Percentiles rank a stretch among this genome's conserved stretches.
These are phyloP conservation scores for Enteromius trimaculatus DNA, from an alignment of 2,797 vertebrate species.

Conservation along the genomic window DNA sequence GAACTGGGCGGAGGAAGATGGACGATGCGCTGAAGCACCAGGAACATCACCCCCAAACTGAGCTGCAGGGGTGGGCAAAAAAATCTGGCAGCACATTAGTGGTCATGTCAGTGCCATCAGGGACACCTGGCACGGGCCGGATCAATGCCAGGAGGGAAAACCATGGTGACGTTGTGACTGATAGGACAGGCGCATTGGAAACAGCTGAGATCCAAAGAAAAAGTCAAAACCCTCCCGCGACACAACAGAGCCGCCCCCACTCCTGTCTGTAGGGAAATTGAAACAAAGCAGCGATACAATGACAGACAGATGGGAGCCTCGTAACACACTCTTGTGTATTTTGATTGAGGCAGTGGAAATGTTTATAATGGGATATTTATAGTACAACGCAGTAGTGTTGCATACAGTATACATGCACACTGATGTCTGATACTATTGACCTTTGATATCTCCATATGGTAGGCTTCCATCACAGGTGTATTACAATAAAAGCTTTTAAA, in stretches of 20 bases:
- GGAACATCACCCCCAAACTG: conserved; percentile 46
- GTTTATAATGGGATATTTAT: conserved; percentile 30
- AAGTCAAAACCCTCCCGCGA: conserved; percentile 54
- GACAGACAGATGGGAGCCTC: conserved; percentile 45
- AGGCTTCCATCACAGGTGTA: background rate
- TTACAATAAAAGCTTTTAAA: background rate
- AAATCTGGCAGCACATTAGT: conserved; percentile 62
- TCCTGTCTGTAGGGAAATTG: conserved; percentile 40
- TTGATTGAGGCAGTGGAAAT: conserved; percentile 11
- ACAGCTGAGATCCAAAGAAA: conserved; percentile 58
- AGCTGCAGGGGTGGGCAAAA: conserved; percentile 52
- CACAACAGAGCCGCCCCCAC: conserved; percentile 19
- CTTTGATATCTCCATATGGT: conserved; percentile 23
- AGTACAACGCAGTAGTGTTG: conserved; percentile 6
- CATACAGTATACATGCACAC: conserved; percentile 2
- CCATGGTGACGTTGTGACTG: conserved; percentile 53
- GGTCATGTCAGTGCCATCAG: conserved; percentile 61
- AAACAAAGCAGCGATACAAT: conserved; percentile 46
- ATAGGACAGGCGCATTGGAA: conserved; percentile 50
- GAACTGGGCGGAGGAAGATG: conserved; percentile 42
- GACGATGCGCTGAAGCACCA: conserved; percentile 33
- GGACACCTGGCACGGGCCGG: conserved; percentile 61
- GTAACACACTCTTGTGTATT: conserved; percentile 10
- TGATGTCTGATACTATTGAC: conserved; percentile 22
- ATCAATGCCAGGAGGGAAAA: conserved; percentile 31